Evolutionary conservation across 2,888 invertebrate species (phyloP), one percentile per base, ranked within the genome.

Genomic region (Melieria omissa): DNA sequence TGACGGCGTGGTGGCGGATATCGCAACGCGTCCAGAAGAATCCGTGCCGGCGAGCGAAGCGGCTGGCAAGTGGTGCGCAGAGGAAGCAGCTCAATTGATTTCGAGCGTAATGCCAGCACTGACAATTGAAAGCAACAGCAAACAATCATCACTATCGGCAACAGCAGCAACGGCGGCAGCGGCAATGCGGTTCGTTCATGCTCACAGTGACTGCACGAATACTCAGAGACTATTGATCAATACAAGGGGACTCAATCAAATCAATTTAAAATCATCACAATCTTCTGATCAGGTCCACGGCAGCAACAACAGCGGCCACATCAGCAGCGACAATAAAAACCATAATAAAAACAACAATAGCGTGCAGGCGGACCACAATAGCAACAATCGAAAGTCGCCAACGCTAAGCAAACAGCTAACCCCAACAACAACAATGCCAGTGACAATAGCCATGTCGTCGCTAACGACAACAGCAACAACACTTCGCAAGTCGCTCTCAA

Each of bases 241-340:
- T 42, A 52, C 52, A 61, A 61, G 75, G 67, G 74, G 75, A 58
- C 74, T 75, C 76, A 77, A 77, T 77, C 76, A 77, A 75, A 75
- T 77, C 76, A 77, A 77, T 77, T 77, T 75, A 77, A 77, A 75
- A 61, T 44, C 49, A 66, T 65, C 55, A 65, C 65, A 55, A 42
- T 55, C 45, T 16, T 29, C n/a, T 55, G 55, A 66, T 29, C 66
- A 70, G 52, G 4, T 29, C 75, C 71, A 49, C 68, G 77, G 75
- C 78, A 79, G 75, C 73, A 71, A 74, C 75, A 61, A 66, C 71
- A 58, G 47, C 71, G 42, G 63, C 52, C 45, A 49, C 47, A 5
- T 29, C 52, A 7, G n/a, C 41, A 4, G 47, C 14, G 12, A 55
- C 42, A 46, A 49, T 16, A 41, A 54, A 45, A 14, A 60, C 71